Percentiles rank a stretch among this genome's conserved stretches.
Evolutionary conservation across 2,113 vertebrate genomes (phyloP).

Genomic region (Pteruthius melanotis): DNA sequence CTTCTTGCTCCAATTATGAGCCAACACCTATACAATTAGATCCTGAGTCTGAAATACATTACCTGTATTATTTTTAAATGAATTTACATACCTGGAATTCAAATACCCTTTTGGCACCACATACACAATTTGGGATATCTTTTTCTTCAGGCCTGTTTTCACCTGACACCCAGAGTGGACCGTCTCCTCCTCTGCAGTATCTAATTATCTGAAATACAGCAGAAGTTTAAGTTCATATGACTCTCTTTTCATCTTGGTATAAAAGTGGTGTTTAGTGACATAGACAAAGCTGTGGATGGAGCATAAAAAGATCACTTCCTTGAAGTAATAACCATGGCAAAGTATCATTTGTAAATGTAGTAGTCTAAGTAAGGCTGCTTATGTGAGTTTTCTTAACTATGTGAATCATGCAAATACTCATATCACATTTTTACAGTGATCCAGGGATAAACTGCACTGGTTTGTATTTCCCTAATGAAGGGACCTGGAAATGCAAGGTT

Average conservation of each 20-base stretch:
- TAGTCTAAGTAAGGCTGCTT: background rate
- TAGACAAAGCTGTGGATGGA: background rate
- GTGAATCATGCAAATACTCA: background rate
- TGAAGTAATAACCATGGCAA: background rate
- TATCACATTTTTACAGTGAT: background rate
- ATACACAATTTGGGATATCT: conserved; percentile 85
- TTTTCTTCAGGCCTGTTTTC: conserved; percentile 80
- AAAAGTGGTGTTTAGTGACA: background rate
- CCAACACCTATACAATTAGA: background rate
- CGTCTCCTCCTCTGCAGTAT: conserved; percentile 80
- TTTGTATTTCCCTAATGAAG: background rate
- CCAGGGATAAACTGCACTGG: background rate
- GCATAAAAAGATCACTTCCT: background rate
- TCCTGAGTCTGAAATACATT: background rate
- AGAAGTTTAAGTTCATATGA: background rate
- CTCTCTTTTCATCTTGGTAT: background rate
- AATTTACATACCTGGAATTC: conserved; percentile 89
- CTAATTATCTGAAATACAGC: conserved; percentile 83
- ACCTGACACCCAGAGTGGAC: conserved; percentile 88
- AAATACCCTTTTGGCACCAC: conserved; percentile 88
- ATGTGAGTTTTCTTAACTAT: background rate
- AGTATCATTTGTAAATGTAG: background rate
- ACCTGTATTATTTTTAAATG: background rate
- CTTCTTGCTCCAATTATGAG: background rate
- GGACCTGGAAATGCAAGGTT: background rate